phyloP scores from a whole-genome alignment of 2,113 vertebrate genomes.

The Oryzias woworae region DNA sequence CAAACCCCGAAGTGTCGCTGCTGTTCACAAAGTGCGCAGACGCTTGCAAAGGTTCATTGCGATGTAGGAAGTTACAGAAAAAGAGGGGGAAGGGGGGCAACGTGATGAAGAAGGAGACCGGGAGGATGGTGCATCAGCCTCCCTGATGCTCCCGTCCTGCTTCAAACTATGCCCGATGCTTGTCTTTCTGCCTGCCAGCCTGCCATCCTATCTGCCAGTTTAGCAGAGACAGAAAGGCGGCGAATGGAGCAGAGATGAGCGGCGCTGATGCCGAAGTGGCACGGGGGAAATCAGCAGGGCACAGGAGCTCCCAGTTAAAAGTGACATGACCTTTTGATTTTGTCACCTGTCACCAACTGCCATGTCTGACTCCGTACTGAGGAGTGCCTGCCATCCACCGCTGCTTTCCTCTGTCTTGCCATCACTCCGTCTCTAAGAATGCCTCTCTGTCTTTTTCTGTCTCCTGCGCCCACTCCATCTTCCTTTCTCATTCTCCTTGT shows the following conservation, averaged over 20 bases:
- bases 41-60: constrained; percentile 77
- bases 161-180: constrained; percentile 73
- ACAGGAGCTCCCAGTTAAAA: constrained; percentile 95
- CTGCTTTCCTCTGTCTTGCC: constrained; percentile 57
- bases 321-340: constrained; percentile 98
- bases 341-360: constrained; percentile 92
- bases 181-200: constrained; percentile 71
- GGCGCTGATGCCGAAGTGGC: constrained; percentile 71
- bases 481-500: constrained; percentile 46
- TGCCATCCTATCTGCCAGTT: constrained; percentile 73
- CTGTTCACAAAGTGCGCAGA: constrained; percentile 76
- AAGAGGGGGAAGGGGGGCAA: constrained; percentile 51
- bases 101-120: constrained; percentile 69
- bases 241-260: constrained; percentile 62
- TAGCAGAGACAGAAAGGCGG: constrained; percentile 66
- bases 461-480: constrained; percentile 69
- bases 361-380: constrained; percentile 76
- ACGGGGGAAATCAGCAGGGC: constrained; percentile 94
- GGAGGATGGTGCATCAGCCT: constrained; percentile 63
- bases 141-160: constrained; percentile 72
- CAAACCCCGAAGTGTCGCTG: constrained; percentile 61
- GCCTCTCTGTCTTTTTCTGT: constrained; percentile 61
- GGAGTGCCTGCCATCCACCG: constrained; percentile 70
- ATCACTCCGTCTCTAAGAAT: constrained; percentile 56
- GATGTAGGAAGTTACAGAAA: constrained; percentile 69